These are phyloP conservation scores for Chanos chanos DNA, from an alignment of 2,797 vertebrate species.

Conservation along the genomic window DNA sequence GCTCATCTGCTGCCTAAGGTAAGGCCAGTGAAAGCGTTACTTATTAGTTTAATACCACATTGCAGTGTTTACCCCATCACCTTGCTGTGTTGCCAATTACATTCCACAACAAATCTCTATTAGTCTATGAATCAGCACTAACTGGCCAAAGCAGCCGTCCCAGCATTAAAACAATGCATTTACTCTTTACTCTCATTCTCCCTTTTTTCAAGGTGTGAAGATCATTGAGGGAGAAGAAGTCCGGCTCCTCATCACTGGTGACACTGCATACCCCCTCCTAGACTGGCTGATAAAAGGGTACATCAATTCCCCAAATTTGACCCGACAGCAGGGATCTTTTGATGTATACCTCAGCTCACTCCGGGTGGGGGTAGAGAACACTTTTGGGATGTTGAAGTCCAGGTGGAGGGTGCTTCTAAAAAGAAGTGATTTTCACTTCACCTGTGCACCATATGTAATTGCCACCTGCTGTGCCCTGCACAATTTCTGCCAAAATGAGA, in stretches of 20 bases:
- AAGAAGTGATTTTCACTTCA: constrained; percentile 11
- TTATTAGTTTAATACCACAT: too few relatives aligned
- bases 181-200: too few relatives aligned
- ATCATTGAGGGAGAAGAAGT: not conserved
- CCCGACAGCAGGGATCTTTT: constrained; percentile 6
- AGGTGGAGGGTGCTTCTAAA: constrained; percentile 11
- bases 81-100: too few relatives aligned
- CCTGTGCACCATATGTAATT: not conserved
- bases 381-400: constrained; percentile 11
- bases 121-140: too few relatives aligned
- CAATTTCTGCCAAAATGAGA: not conserved
- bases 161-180: too few relatives aligned
- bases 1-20: constrained; percentile 1
- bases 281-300: constrained; percentile 18
- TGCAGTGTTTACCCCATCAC: too few relatives aligned
- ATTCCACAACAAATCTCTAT: too few relatives aligned
- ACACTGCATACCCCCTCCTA: constrained; percentile 3
- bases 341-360: constrained; percentile 18
- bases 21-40: too few relatives aligned
- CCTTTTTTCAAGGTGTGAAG: too few relatives aligned
- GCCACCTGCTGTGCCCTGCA: constrained; percentile 7
- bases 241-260: not conserved
- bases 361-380: not conserved
- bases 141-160: too few relatives aligned
- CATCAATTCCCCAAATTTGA: not conserved